A percentile compares a stretch with the other conserved stretches of the same genome.
These are phyloP conservation scores for Pipistrellus pipistrellus DNA, from an alignment of 2,797 vertebrate species.

Conservation along the genomic window DNA sequence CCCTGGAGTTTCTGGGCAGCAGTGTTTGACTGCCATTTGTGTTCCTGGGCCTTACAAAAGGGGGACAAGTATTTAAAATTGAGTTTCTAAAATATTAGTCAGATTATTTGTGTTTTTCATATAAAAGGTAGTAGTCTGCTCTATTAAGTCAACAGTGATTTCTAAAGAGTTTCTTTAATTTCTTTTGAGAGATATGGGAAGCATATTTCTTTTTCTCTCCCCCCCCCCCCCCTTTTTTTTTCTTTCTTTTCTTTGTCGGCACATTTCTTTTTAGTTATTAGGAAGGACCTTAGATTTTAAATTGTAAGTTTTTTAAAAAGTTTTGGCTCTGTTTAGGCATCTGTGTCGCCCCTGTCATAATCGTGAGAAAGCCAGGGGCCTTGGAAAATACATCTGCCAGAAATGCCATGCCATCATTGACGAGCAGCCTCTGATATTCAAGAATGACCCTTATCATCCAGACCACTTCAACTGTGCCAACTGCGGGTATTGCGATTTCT, in stretches of 20 bases:
- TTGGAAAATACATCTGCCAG: conserved; percentile 97
- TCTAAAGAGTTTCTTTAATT: conserved; percentile 11
- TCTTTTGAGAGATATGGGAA: not conserved
- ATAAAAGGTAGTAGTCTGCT: not conserved
- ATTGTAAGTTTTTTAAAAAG: not conserved
- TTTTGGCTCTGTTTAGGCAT: conserved; percentile 89
- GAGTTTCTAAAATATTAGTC: not conserved
- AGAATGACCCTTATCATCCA: conserved; percentile 98
- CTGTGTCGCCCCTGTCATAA: conserved; percentile 98
- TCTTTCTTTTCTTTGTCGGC: no score
- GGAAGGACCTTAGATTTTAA: conserved; percentile 38
- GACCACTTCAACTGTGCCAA: conserved; percentile 99
- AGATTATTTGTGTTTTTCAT: not conserved
- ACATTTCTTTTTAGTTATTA: conserved; percentile 10
- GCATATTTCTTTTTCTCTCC: not conserved
- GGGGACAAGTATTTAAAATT: not conserved
- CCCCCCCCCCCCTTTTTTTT: no score
- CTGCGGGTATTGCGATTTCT: conserved; percentile 91
- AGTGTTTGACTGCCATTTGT: not conserved
- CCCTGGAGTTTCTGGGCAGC: not conserved
- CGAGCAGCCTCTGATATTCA: conserved; percentile 97
- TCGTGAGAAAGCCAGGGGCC: conserved; percentile 96
- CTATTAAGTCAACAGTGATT: conserved; percentile 10
- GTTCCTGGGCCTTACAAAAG: not conserved
- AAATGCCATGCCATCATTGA: conserved; percentile 99